phyloP scores from a whole-genome alignment of 2,113 vertebrate species.

The Channa maculata region DNA sequence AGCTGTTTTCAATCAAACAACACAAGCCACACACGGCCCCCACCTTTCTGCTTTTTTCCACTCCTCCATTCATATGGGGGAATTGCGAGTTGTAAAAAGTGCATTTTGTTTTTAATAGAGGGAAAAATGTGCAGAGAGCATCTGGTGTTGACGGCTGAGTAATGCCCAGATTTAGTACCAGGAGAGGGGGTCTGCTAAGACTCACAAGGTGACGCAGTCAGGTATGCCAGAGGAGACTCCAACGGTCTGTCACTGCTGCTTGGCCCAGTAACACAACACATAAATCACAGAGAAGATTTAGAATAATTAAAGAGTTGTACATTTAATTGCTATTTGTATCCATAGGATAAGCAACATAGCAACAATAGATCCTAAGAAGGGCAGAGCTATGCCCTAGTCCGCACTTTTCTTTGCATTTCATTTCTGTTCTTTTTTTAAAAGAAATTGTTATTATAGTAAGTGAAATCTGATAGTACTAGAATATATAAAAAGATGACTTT shows the following conservation, averaged over 20 bases:
- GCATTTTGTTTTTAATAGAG: conserved; percentile 23
- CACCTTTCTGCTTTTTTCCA: conserved; percentile 42
- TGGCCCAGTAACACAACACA: not conserved
- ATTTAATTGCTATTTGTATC: no score
- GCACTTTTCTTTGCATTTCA: no score
- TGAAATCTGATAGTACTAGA: no score
- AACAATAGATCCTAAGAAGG: no score
- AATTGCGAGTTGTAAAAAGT: conserved; percentile 24
- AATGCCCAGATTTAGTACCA: conserved; percentile 20
- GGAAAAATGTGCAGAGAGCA: conserved; percentile 30
- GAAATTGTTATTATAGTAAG: no score
- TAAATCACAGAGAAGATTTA: not conserved
- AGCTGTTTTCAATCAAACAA: conserved; percentile 77
- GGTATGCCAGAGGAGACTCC: conserved; percentile 14
- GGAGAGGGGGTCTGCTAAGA: conserved; percentile 29
- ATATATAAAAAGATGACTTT: no score
- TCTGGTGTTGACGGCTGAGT: conserved; percentile 31
- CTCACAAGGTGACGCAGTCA: conserved; percentile 24
- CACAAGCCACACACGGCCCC: conserved; percentile 43
- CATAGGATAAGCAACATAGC: no score
- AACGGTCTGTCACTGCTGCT: not conserved
- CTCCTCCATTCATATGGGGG: conserved; percentile 31
- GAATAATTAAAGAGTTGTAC: not conserved
- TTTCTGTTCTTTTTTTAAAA: no score
- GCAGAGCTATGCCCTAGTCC: no score